Evolutionary conservation across 2,888 invertebrate species (phyloP).

Genomic region (Macrosiphum euphorbiae): DNA sequence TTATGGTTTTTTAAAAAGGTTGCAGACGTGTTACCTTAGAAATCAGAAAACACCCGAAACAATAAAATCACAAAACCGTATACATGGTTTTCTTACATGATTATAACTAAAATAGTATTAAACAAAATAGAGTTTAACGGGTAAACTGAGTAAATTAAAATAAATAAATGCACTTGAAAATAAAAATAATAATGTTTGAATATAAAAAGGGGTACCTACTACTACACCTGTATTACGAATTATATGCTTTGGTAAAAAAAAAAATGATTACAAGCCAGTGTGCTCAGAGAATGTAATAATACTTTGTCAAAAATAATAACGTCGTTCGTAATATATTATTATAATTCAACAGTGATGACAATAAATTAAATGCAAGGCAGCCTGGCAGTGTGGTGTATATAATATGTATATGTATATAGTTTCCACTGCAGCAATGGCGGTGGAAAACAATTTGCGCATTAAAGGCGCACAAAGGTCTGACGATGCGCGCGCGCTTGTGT

Average conservation of each 20-base stretch:
- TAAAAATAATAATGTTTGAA: background rate
- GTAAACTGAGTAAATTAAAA: background rate
- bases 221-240: background rate
- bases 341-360: background rate
- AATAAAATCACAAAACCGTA: background rate
- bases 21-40: background rate
- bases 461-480: background rate
- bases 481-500: background rate
- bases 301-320: background rate
- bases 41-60: background rate
- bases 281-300: background rate
- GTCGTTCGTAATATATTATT: conserved; percentile 13
- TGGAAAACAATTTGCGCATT: conserved; percentile 10
- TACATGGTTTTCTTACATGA: background rate
- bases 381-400: background rate
- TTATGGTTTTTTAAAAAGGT: background rate
- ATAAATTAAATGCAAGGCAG: conserved; percentile 18
- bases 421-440: background rate
- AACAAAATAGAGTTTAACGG: background rate
- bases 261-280: background rate
- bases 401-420: background rate
- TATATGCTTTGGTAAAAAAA: background rate
- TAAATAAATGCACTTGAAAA: background rate
- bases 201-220: background rate
- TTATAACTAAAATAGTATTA: background rate